These are phyloP conservation scores for Symphodus melops DNA, from an alignment of 2,113 vertebrate genomes.

Conservation along the genomic window DNA sequence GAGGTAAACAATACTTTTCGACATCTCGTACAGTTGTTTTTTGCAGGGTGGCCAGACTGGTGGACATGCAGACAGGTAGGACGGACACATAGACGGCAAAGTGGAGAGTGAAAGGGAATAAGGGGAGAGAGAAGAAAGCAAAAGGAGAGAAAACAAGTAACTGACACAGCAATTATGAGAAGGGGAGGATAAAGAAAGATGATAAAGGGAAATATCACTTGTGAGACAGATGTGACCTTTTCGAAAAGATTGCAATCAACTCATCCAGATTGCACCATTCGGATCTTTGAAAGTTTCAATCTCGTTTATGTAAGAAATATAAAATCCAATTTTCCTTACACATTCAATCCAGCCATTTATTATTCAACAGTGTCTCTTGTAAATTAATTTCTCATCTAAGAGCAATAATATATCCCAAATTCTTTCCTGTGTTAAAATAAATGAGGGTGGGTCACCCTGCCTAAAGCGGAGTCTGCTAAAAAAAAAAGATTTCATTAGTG, in stretches of 20 bases:
- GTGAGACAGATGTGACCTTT: background rate
- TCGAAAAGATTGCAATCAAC: background rate
- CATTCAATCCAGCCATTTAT: conserved; percentile 59
- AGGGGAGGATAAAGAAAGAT: background rate
- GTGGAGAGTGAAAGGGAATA: background rate
- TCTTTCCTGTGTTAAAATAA: conserved; percentile 55
- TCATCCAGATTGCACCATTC: background rate
- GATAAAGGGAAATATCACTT: background rate
- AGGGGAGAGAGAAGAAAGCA: background rate
- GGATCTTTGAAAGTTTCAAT: conserved; percentile 3
- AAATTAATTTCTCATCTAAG: conserved; percentile 70
- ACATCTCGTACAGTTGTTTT: background rate
- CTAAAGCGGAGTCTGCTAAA: conserved; percentile 65
- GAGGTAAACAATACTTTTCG: conserved; percentile 83
- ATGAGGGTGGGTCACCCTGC: conserved; percentile 64
- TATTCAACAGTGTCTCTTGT: conserved; percentile 60
- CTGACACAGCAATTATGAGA: no score
- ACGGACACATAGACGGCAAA: background rate
- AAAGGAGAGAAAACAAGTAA: no score
- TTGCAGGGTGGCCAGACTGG: no score
- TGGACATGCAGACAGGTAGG: conserved; percentile 18
- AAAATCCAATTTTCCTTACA: conserved; percentile 35
- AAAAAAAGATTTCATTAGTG: conserved; percentile 63
- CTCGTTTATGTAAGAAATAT: conserved; percentile 22
- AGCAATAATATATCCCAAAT: conserved; percentile 53